These are phyloP conservation scores for Cyprinella venusta DNA, from an alignment of 2,797 vertebrate species.

Conservation along the genomic window DNA sequence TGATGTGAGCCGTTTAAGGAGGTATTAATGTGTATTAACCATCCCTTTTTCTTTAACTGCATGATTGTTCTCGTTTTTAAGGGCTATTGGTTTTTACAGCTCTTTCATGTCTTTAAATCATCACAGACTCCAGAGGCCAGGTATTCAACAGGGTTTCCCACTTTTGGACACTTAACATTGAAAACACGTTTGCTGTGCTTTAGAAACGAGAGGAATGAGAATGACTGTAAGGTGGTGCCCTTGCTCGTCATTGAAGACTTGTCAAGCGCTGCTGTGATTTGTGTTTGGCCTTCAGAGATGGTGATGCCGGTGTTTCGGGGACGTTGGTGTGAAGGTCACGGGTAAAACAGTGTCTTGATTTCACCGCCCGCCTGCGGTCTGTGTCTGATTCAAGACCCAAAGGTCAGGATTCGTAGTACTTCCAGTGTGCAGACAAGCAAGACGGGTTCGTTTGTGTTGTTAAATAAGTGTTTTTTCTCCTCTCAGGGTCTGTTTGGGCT, in stretches of 20 bases:
- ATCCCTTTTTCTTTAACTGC: background rate
- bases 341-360: background rate
- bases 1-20: conserved; percentile 16
- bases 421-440: conserved; percentile 34
- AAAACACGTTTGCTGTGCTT: background rate
- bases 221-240: background rate
- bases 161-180: background rate
- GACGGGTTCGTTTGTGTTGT: background rate
- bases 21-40: conserved; percentile 24
- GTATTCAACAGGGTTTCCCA: background rate
- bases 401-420: conserved; percentile 35
- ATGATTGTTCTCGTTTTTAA: conserved; percentile 18
- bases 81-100: conserved; percentile 28
- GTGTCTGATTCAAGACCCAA: background rate
- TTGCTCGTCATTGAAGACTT: background rate
- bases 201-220: background rate
- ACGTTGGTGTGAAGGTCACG: conserved; percentile 4
- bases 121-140: background rate
- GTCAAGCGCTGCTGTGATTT: background rate
- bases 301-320: background rate
- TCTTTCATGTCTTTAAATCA: conserved; percentile 28
- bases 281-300: conserved; percentile 1
- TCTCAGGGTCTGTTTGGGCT: background rate
- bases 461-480: background rate
- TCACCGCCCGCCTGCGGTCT: background rate